Conservation (phyloP, 2,797 vertebrate species). For the Parauchenoglanis ngamensis region DNA sequence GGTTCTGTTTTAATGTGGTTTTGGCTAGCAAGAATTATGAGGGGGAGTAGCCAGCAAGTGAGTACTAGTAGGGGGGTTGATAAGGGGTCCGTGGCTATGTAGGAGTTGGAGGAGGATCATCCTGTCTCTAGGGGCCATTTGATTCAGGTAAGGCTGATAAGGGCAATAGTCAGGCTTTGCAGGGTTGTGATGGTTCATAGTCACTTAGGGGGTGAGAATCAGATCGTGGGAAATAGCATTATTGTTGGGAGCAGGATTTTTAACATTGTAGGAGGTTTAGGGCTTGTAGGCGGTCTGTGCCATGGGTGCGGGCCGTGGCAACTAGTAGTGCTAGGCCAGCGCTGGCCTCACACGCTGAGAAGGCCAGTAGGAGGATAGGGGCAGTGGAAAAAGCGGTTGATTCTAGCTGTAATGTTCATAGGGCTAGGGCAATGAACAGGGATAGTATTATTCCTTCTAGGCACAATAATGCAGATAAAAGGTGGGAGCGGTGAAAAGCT, state of each 20-base stretch:
- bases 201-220: fast-evolving
- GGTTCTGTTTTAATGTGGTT: constrained; percentile 30
- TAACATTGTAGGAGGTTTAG: constrained; percentile 66
- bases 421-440: constrained; percentile 8
- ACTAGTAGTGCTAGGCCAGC: constrained; percentile 50
- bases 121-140: not conserved
- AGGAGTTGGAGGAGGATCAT: fast-evolving
- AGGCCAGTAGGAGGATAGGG: constrained; percentile 22
- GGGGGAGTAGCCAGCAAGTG: constrained; percentile 48
- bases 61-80: constrained; percentile 44
- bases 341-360: constrained; percentile 61
- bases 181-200: fast-evolving
- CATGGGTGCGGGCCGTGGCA: constrained; percentile 54
- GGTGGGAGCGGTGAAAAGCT: constrained; percentile 46
- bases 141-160: fast-evolving
- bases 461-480: constrained; percentile 45
- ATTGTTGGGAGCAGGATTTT: constrained; percentile 49
- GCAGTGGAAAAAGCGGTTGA: fast-evolving
- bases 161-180: not conserved
- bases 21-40: constrained; percentile 62
- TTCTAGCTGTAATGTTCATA: constrained; percentile 29
- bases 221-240: not conserved
- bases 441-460: constrained; percentile 61
- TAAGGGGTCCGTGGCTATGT: not conserved
- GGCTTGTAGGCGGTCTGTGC: constrained; percentile 29